phyloP scores from a whole-genome alignment of 2,113 vertebrate genomes.

The Campylomormyrus tamandua region DNA sequence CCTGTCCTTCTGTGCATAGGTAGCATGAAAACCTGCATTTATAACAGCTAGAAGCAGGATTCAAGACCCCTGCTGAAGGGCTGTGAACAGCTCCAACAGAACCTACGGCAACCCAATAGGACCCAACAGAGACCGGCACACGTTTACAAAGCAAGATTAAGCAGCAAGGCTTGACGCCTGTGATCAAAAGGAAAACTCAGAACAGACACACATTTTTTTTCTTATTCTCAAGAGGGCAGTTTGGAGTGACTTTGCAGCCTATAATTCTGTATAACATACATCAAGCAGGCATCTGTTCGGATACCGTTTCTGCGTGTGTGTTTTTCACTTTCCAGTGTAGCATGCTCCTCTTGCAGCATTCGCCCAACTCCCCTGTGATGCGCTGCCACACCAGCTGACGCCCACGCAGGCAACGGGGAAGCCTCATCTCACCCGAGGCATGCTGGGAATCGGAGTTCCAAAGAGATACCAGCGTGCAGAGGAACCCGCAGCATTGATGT shows the following conservation, averaged over 20 bases:
- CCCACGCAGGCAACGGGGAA: not conserved
- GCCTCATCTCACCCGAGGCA: not conserved
- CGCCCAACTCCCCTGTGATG: not conserved
- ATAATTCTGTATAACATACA: not conserved
- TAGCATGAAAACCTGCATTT: not conserved
- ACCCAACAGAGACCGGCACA: not conserved
- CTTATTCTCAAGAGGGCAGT: not conserved
- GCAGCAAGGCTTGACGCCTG: not conserved
- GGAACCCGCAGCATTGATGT: not conserved
- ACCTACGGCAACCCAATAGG: not conserved
- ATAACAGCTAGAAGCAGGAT: not conserved
- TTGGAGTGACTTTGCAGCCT: not conserved
- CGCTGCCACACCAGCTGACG: conserved; percentile 6
- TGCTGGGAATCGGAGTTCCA: not conserved
- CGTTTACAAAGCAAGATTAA: not conserved
- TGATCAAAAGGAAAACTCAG: not conserved
- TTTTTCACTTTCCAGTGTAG: not conserved
- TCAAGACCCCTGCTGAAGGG: not conserved
- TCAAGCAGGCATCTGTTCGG: not conserved
- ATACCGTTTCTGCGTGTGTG: not conserved
- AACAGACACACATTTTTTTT: not conserved
- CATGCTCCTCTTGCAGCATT: not conserved
- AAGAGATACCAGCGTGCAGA: not conserved
- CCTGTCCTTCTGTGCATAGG: not conserved
- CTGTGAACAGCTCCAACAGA: not conserved